Percentiles rank a stretch among this genome's conserved stretches.
Conservation (phyloP, 2,797 vertebrate species). For the Rhodeus uyekii region DNA sequence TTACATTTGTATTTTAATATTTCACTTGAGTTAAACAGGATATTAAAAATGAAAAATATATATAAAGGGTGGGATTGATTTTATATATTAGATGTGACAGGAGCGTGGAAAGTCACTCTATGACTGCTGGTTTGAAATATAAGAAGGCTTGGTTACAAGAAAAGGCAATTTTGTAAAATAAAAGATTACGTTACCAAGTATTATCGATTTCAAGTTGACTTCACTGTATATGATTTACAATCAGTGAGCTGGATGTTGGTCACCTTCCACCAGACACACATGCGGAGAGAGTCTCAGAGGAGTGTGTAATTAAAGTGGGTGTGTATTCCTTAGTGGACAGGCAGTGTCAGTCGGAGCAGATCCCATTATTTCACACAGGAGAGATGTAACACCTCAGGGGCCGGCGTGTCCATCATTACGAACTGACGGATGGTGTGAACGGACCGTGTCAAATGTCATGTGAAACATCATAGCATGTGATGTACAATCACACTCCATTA, state of each 20-base stretch:
- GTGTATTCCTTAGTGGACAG: conserved; percentile 27
- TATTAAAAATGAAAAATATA: neutral
- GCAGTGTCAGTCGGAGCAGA: conserved; percentile 19
- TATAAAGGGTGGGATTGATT: neutral
- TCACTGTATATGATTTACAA: conserved; percentile 20
- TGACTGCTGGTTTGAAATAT: neutral
- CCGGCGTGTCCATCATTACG: neutral
- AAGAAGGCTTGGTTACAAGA: neutral
- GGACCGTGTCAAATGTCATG: conserved; percentile 22
- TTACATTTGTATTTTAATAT: neutral
- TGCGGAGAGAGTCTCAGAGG: conserved; percentile 7
- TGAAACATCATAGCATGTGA: conserved; percentile 5
- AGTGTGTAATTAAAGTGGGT: conserved; percentile 27
- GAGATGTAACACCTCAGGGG: conserved; percentile 20
- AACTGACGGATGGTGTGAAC: conserved; percentile 11
- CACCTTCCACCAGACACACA: conserved; percentile 4
- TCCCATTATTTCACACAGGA: conserved; percentile 14
- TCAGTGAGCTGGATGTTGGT: conserved; percentile 31
- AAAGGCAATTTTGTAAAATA: neutral
- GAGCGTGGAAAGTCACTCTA: neutral
- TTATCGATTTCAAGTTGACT: neutral
- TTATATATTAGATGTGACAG: neutral
- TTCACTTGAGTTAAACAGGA: neutral
- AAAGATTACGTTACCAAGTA: neutral
- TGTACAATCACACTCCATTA: neutral